Evolutionary conservation across 1,140 invertebrate genomes (phyloP), one percentile per base, ranked within the genome.

Genomic region (Drosophila fuyamai): DNA sequence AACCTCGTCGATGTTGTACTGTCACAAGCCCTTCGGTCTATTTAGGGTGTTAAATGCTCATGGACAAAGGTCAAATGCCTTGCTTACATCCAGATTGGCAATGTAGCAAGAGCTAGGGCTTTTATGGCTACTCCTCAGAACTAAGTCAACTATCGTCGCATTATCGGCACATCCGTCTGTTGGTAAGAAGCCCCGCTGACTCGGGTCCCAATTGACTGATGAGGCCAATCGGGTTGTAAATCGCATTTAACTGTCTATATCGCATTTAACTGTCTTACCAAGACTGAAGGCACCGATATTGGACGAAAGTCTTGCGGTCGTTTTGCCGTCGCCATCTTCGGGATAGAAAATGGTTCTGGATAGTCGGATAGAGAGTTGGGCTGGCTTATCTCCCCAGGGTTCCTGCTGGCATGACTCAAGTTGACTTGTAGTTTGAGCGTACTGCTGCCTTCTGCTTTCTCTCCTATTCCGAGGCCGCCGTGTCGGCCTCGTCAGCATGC

Each of bases 141-240:
- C 35, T 44, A 76, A 41, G 40, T 76, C 68, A 13, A 67, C 70
- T 76, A 43, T 76, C 67, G n/a, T 59, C 73, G 14, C 59, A 76
- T 8, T 76, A 43, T 76, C 67, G 12, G 67, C 73, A 14, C 59
- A 76, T 5, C 67, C 67, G 9, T 71, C 73, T 5, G 43, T 76
- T 9, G 73, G 54, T 7, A 63, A 16, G 29, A 76, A 63, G 8
- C 66, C 29, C 29, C 29, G 29, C 29, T 32, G 29, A 7, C 29
- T 6, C 29, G 29, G 29, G 29, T 32, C 29, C 58, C 72, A 63
- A 38, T 71, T 13, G 27, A 71, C 12, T 41, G 35, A 35, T 36
- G 27, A 36, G 6, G n/a, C 41, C 35, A 76, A 48, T n/a, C 65
- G 58, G 13, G 43, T 32, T 23, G 54, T 32, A 27, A 70, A n/a